A percentile compares a stretch with the other conserved stretches of the same genome.
These are phyloP conservation scores for Laticauda colubrina DNA, from an alignment of 2,113 vertebrate genomes.

Conservation along the genomic window DNA sequence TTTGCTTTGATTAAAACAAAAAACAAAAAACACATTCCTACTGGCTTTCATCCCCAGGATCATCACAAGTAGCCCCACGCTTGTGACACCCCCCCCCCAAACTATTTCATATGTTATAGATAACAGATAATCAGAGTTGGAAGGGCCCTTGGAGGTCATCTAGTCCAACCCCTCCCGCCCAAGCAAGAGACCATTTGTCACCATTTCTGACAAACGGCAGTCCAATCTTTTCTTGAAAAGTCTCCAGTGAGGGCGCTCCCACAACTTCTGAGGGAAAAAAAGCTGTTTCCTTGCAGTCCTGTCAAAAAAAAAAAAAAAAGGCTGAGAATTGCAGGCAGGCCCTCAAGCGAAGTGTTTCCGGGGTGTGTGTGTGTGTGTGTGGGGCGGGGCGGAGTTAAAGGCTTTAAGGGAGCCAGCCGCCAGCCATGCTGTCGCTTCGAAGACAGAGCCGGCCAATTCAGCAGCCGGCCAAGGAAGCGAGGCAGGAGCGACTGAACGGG, in stretches of 20 bases:
- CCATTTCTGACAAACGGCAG: too few relatives aligned
- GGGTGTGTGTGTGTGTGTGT: too few relatives aligned
- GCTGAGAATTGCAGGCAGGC: slow-evolving; percentile 23
- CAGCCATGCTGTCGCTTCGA: slow-evolving; percentile 31
- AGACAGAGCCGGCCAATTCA: not conserved
- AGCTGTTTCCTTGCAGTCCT: not conserved
- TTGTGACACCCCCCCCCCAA: not conserved
- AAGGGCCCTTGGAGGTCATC: too few relatives aligned
- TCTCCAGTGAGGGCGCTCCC: too few relatives aligned
- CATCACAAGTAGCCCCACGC: slow-evolving; percentile 7
- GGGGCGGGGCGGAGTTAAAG: slow-evolving; percentile 1
- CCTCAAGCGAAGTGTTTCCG: slow-evolving; percentile 34
- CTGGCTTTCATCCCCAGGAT: not conserved
- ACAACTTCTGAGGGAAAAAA: too few relatives aligned
- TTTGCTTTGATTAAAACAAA: too few relatives aligned
- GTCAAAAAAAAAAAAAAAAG: not conserved
- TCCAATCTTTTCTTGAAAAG: too few relatives aligned
- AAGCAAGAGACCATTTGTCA: too few relatives aligned
- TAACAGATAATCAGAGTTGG: too few relatives aligned
- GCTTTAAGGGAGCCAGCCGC: not conserved
- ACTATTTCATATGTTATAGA: too few relatives aligned
- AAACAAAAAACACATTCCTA: not conserved
- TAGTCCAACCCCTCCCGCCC: too few relatives aligned
- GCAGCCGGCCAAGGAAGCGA: not conserved
- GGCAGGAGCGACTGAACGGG: not conserved